Evolutionary conservation across 2,888 invertebrate species (phyloP), one percentile per base, ranked within the genome.

Genomic region (Nephrotoma appendiculata): DNA sequence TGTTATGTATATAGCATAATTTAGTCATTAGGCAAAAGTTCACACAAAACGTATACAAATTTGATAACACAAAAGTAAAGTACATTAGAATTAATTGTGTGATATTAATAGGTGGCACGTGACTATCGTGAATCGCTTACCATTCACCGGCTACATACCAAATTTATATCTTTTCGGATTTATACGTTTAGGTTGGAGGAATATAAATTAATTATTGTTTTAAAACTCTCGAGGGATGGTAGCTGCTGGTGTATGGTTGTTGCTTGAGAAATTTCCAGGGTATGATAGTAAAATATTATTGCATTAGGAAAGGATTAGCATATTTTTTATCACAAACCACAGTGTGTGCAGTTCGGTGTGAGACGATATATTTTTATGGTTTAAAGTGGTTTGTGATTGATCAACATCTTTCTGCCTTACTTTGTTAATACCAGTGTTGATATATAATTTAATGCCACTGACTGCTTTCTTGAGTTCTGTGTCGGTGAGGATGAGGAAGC

Each of bases 31-130:
- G 71, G 71, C 71, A 71, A 71, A 71, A 71, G 71, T 71, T 71
- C 71, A 71, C 71, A 71, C 71, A 71, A 71, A 71, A 71, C 19
- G 71, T 71, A 31, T 31, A 71, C 71, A 71, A 71, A 71, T 71
- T 71, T 71, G 71, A 71, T 71, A 71, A 71, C 71, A 71, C 71
- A 71, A 71, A 71, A 71, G 71, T 71, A 71, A 31, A 71, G 71
- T 71, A 71, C 71, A 84, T 84, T 84, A 42, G 7, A 84, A 42
- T 84, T 84, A 84, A 84, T 84, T 84, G 84, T 42, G 84, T 84
- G 84, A 84, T 41, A 84, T 84, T 84, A 84, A 84, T 84, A 84
- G 84, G 84, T 42, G 84, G 15, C 84, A 84, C 84, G 84, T 84
- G 84, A 84, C 84, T 84, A 57, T 31, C 7, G 71, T 71, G 71